Conservation (phyloP, 2,888 invertebrate genomes). For the Eumerus sabulonum region DNA sequence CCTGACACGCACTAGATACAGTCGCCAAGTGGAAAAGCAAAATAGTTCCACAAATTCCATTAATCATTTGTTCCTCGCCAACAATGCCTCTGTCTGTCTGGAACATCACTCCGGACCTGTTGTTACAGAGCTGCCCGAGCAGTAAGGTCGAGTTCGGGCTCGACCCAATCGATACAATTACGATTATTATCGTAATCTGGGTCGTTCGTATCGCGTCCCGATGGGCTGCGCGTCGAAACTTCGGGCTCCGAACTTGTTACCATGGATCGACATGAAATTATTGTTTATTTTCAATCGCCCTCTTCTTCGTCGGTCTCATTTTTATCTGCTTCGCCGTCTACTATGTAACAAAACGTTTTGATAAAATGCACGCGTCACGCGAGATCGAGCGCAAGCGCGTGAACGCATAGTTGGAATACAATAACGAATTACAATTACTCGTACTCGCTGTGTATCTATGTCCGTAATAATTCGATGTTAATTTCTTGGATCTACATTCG, state of each 20-base stretch:
- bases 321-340: too few species aligned
- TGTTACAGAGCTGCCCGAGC: constrained; percentile 53
- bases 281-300: constrained; percentile 36
- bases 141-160: constrained; percentile 62
- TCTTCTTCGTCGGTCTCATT: too few species aligned
- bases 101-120: constrained; percentile 7
- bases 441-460: constrained; percentile 32
- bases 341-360: constrained; percentile 34
- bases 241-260: constrained; percentile 22
- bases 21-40: neutral
- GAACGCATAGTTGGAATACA: constrained; percentile 48
- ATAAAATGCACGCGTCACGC: constrained; percentile 61
- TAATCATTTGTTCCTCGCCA: constrained; percentile 60
- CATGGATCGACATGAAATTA: constrained; percentile 59
- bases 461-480: constrained; percentile 65
- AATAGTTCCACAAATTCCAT: constrained; percentile 41
- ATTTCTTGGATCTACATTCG: constrained; percentile 45
- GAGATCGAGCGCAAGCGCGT: constrained; percentile 14
- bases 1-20: constrained; percentile 5
- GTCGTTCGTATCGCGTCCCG: constrained; percentile 29
- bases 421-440: constrained; percentile 67
- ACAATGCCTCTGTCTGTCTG: neutral
- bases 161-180: constrained; percentile 69
- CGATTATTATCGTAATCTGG: constrained; percentile 65
- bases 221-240: constrained; percentile 16